These are phyloP conservation scores for Xestia rhomboidea DNA, from an alignment of 2,888 invertebrate species.

Conservation along the genomic window DNA sequence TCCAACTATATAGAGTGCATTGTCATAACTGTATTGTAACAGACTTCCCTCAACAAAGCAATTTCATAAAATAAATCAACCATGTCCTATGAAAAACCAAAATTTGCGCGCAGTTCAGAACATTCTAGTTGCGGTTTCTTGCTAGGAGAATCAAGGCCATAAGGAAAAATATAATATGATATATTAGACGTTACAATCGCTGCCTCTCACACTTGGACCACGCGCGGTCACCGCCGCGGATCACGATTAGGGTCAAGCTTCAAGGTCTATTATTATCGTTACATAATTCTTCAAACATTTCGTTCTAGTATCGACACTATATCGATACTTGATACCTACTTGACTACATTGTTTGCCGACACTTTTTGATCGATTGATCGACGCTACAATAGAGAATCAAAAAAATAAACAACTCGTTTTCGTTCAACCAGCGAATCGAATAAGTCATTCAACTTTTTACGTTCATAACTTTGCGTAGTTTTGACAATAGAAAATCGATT, in stretches of 20 bases:
- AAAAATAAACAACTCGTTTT: constrained; percentile 59
- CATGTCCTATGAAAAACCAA: constrained; percentile 8
- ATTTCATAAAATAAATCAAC: constrained; percentile 9
- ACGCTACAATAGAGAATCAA: constrained; percentile 60
- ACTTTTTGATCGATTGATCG: constrained; percentile 63
- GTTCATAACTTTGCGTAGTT: constrained; percentile 19
- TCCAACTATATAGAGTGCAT: neutral
- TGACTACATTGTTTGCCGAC: constrained; percentile 63
- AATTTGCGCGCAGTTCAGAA: neutral
- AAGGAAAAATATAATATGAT: constrained; percentile 37
- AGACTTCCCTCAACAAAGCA: neutral
- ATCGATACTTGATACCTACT: constrained; percentile 68
- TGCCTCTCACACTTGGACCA: constrained; percentile 75
- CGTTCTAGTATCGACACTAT: constrained; percentile 79
- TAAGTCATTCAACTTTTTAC: constrained; percentile 59
- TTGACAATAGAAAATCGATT: constrained; percentile 21
- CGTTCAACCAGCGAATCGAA: constrained; percentile 50
- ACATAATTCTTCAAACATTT: constrained; percentile 85
- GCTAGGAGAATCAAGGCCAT: constrained; percentile 53
- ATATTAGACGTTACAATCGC: constrained; percentile 63
- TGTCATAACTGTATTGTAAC: constrained; percentile 1
- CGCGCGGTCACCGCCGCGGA: constrained; percentile 76
- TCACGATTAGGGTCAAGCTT: constrained; percentile 89
- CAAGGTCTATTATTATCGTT: constrained; percentile 87
- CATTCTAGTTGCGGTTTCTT: constrained; percentile 15